Evolutionary conservation across 2,113 vertebrate genomes (phyloP).

Genomic region (Syngnathus scovelli): DNA sequence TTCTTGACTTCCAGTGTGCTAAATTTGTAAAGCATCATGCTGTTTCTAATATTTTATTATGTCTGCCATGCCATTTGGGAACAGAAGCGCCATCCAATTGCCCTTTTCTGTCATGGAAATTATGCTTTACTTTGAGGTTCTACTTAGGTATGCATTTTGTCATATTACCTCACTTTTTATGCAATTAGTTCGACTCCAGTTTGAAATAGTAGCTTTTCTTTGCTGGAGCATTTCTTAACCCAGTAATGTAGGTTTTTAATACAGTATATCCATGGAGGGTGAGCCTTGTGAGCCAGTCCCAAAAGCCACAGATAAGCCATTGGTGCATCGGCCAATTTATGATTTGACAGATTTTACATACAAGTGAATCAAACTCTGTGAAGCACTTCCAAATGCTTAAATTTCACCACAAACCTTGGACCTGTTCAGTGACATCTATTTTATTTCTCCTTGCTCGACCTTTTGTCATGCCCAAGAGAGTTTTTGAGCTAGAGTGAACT

Average conservation of each 20-base stretch:
- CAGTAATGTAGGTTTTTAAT: not conserved
- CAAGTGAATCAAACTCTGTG: not conserved
- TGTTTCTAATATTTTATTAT: constrained; percentile 31
- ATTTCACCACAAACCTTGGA: not conserved
- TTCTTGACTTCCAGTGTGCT: constrained; percentile 41
- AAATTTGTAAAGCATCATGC: constrained; percentile 9
- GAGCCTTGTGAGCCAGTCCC: not conserved
- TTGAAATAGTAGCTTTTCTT: not conserved
- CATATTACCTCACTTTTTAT: not conserved
- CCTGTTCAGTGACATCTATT: constrained; percentile 5
- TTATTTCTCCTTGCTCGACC: constrained; percentile 1
- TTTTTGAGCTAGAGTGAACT: not conserved
- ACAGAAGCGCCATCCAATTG: constrained; percentile 33
- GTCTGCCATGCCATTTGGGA: constrained; percentile 16
- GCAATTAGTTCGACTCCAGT: not conserved
- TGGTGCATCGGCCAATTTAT: not conserved
- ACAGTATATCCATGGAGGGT: not conserved
- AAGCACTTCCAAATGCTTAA: not conserved
- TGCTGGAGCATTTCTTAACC: not conserved
- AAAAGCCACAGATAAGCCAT: not conserved
- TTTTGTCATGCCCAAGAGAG: not conserved
- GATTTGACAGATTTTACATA: not conserved
- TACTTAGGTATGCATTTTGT: not conserved
- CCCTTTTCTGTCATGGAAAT: constrained; percentile 32
- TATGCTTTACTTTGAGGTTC: not conserved